Base-by-base conservation (phyloP, 2,113 vertebrate genomes). In the Numenius arquata region DNA sequence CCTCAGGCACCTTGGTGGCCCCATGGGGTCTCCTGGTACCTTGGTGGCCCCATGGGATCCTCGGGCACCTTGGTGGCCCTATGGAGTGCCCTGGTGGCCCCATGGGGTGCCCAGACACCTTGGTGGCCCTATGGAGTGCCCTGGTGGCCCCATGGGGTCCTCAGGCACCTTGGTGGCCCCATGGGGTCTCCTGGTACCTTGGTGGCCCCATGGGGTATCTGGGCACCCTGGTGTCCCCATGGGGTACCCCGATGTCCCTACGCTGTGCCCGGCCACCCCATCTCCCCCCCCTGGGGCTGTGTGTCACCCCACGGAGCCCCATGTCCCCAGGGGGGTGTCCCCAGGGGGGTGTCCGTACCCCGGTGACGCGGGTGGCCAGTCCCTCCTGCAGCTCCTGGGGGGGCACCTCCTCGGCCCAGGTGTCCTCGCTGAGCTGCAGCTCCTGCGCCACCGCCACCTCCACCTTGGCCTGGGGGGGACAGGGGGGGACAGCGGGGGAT, bases 401-500 rank as follows among this genome's bases (percentile, higher is more conserved):
- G 29, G 29, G 40, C 50, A 50, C 68, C 25, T 95, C 91, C 74
- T 93, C 84, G 0, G 68, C 79, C 94, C 94, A 95, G 1, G 68
- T 15, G 88, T 95, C 94, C 91, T 95, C 84, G 8, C 91, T 91
- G 40, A 80, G 88, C 91, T 95, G 88, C 91, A 95, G 91, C 91
- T 95, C 91, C 81, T 91, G 94, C 0, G 71, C 76, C 92, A 92
- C 55, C 1, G 85, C 94, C 65, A 72, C 94, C 91, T 93, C 88
- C 88, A 93, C 19, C 78, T 93, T 90, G 0, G 79, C 91, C 94
- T 95, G 87, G 20, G 5, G 30, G 21, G 47, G 34, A 15, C 20
- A 32, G 48, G 43, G 43, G 43, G 43, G 43, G 43, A 17, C 43
- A 32, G 18, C 29, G 53, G 53, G 30, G 27, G n/a, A n/a, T n/a